Evolutionary conservation across 2,113 vertebrate genomes (phyloP), one percentile per base, ranked within the genome.

Genomic region (Alligator sinensis): DNA sequence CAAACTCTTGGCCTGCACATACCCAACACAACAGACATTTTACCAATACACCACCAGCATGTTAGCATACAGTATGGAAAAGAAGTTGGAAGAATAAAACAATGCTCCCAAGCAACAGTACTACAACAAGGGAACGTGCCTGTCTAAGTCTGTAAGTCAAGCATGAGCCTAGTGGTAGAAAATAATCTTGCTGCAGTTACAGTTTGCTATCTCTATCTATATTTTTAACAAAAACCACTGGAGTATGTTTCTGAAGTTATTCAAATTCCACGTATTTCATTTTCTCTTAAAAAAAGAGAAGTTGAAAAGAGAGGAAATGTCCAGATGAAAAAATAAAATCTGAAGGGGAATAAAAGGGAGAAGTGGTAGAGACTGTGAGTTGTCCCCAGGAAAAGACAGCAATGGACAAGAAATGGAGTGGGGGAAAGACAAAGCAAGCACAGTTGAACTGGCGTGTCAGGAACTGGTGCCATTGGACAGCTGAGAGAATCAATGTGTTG

Each of bases 261-360:
- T 96, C 89, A 96, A 92, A 96, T 96, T 96, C 95, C 90, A 92
- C 82, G 16, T 93, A 91, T 93, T 96, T 97, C 95, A 95, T 93
- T 91, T 91, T 95, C 83, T 91, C 91, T 91, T 95, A 77, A 92
- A 93, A 97, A 96, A 89, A 92, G 83, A 96, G 86, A 90, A 79
- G 92, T 93, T 97, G 94, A 94, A 96, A 96, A 97, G 92, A 94
- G 89, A 80, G 91, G 72, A 70, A 66, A 87, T 80, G 87, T 91
- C 94, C 88, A 94, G 82, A 76, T 63, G 90, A 94, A 95, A 96
- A 87, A 70, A 75, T 28, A 89, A 80, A 93, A 70, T 88, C 95
- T 86, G 94, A 96, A 96, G 75, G 80, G 21, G 95, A 75, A 94
- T 91, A 86, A 91, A 90, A 87, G 87, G 88, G 82, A 78, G 89